phyloP scores from a whole-genome alignment of 2,888 invertebrate genomes.

The Chydorus sphaericus region DNA sequence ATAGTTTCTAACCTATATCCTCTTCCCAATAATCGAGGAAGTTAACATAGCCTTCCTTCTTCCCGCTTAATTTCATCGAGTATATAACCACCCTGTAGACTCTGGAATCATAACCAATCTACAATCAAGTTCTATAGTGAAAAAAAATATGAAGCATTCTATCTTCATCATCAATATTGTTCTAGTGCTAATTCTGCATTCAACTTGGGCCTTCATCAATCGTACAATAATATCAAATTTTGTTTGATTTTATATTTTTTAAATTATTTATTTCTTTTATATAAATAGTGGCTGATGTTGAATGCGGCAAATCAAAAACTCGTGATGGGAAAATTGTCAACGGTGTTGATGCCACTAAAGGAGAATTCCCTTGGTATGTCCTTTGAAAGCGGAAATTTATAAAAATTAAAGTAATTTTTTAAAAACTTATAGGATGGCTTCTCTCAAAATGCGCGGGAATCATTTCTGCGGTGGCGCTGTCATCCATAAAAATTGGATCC shows the following conservation, averaged over 20 bases:
- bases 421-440: constrained; percentile 2
- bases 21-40: too few species aligned
- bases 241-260: not conserved
- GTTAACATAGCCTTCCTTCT: too few species aligned
- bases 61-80: too few species aligned
- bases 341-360: constrained; percentile 6
- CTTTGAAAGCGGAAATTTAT: too few species aligned
- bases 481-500: constrained; percentile 77
- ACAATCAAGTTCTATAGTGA: too few species aligned
- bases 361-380: constrained; percentile 11
- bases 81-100: too few species aligned
- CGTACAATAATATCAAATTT: not conserved
- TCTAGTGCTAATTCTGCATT: not conserved
- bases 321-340: constrained; percentile 11
- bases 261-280: too few species aligned
- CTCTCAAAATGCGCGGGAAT: not conserved
- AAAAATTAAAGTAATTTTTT: not conserved
- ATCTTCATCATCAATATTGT: not conserved
- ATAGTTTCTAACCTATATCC: too few species aligned
- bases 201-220: not conserved
- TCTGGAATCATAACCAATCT: too few species aligned
- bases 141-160: too few species aligned
- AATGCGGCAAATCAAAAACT: not conserved
- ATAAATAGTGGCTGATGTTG: constrained; percentile 9
- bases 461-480: constrained; percentile 63